Base-by-base conservation (phyloP, 2,113 vertebrate genomes). In the Podiceps cristatus region DNA sequence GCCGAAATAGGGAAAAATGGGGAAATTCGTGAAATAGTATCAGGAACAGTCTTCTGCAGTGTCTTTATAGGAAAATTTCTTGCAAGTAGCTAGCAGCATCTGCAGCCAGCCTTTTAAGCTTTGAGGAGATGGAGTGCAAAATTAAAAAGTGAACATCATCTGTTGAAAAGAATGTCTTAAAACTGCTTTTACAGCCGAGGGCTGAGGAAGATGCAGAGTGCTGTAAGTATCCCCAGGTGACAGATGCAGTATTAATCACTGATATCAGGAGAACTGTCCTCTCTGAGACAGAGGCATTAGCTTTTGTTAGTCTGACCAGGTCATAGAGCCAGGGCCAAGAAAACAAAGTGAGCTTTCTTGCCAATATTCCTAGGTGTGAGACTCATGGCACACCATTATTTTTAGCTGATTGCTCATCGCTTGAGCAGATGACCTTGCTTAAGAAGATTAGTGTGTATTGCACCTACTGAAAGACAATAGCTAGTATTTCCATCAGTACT, bases 331-430 rank as follows among this genome's bases (percentile, higher is more conserved):
- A 56, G 74, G 87, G 95, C 96, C 89, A 93, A 91, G 94, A 88
- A 96, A 96, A 93, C 73, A 90, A 91, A 94, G 60, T 0, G 29
- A 88, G 29, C 22, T 89, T 88, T 96, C 95, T 90, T 95, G 95
- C 94, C 86, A 91, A 1, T 97, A 79, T 93, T 89, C 86, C 67
- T 93, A 82, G 87, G 91, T 86, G 89, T 94, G 87, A 82, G 91
- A 89, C 87, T 94, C 90, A 66, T 69, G 81, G 87, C 94, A 90
- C 60, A 64, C 74, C 95, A 72, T 96, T 97, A 94, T 96, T 96
- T 97, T 97, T 97, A 97, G 94, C 90, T 29, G 90, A 85, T 96
- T 88, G 96, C 95, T 96, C 95, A 89, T 94, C 4, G 1, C 77
- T 91, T 95, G 91, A 76, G 40, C 83, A 93, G 80, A 86, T 95